Percentiles rank a stretch among this genome's conserved stretches.
Evolutionary conservation across 2,888 invertebrate genomes (phyloP).

Genomic region (Drosophila paramelanica): DNA sequence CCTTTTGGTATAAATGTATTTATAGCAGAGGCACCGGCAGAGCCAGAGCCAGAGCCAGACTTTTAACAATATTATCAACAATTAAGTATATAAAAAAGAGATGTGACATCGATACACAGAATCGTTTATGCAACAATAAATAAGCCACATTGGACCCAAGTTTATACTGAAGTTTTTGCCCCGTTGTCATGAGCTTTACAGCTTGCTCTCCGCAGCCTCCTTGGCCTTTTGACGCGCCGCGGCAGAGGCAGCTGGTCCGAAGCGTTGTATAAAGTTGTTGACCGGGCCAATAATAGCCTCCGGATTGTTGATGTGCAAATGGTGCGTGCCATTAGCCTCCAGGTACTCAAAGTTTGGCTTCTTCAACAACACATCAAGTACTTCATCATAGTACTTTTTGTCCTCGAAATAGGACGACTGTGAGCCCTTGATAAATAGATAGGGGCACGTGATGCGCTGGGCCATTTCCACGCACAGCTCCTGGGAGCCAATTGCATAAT

Average conservation of each 20-base stretch:
- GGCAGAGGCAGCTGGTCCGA: constrained; percentile 88
- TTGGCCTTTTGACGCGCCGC: constrained; percentile 85
- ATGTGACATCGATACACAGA: constrained; percentile 45
- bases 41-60: constrained; percentile 26
- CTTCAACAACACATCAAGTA: constrained; percentile 86
- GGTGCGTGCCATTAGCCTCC: constrained; percentile 89
- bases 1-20: constrained; percentile 28
- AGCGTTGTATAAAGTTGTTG: constrained; percentile 86
- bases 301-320: constrained; percentile 90
- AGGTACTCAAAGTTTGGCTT: constrained; percentile 87
- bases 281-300: constrained; percentile 87
- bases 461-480: constrained; percentile 87
- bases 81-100: constrained; percentile 60
- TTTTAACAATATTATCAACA: constrained; percentile 55
- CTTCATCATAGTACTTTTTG: constrained; percentile 87
- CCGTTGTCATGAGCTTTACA: constrained; percentile 34
- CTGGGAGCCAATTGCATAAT: constrained; percentile 83
- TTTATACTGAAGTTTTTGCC: constrained; percentile 19
- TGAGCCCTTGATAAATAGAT: constrained; percentile 88
- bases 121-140: constrained; percentile 58
- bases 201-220: constrained; percentile 86
- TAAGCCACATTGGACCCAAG: constrained; percentile 44
- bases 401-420: constrained; percentile 87
- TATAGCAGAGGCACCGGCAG: constrained; percentile 31
- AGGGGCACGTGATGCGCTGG: constrained; percentile 87